These are phyloP conservation scores for Anaspis maculata DNA, from an alignment of 2,888 invertebrate species.

Conservation along the genomic window DNA sequence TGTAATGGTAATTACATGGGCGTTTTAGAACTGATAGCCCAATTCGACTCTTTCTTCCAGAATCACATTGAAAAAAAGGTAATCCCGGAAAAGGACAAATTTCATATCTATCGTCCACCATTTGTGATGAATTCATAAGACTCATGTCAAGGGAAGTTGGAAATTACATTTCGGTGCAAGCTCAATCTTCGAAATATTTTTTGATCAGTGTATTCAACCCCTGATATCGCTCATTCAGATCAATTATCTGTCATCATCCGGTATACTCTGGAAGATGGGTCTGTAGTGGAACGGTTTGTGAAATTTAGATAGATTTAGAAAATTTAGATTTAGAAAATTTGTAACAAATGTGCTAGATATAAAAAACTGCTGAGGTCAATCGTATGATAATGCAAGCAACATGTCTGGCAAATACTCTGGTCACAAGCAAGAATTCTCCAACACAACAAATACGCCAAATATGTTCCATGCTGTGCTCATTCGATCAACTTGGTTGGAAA, in stretches of 20 bases:
- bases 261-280: constrained; percentile 18
- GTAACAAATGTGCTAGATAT: constrained; percentile 9
- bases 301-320: constrained; percentile 23
- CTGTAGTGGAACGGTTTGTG: constrained; percentile 25
- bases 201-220: constrained; percentile 29
- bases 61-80: constrained; percentile 19
- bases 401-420: constrained; percentile 25
- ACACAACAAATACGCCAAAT: constrained; percentile 23
- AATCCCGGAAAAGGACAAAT: constrained; percentile 4
- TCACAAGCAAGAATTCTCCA: constrained; percentile 22
- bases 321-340: constrained; percentile 18
- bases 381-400: constrained; percentile 28
- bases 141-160: constrained; percentile 24
- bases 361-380: constrained; percentile 20
- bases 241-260: constrained; percentile 28
- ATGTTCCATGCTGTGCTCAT: constrained; percentile 23
- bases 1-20: constrained; percentile 27
- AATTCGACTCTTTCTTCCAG: constrained; percentile 28
- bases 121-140: constrained; percentile 22
- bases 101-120: constrained; percentile 4
- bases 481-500: constrained; percentile 23
- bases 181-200: constrained; percentile 22
- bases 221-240: constrained; percentile 28
- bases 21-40: constrained; percentile 22
- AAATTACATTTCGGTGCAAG: constrained; percentile 11